Evolutionary conservation across 2,797 vertebrate genomes (phyloP).

Genomic region (Xenopus petersii): DNA sequence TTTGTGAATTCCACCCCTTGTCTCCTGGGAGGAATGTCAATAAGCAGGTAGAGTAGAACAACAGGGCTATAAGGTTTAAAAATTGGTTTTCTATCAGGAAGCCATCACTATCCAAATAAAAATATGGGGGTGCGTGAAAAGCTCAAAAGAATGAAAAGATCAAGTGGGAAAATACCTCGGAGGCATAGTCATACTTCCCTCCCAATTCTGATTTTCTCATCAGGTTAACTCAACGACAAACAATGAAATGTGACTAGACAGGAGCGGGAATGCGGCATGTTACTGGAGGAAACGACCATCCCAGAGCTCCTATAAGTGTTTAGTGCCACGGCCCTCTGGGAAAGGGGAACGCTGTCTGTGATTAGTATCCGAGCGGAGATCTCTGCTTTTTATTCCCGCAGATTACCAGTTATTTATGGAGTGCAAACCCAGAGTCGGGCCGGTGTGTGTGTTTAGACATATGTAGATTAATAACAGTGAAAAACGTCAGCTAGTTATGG

Average conservation of each 20-base stretch:
- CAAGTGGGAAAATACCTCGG: not conserved
- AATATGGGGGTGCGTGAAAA: not conserved
- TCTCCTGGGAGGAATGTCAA: too few species aligned
- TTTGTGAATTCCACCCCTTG: too few species aligned
- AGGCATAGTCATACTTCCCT: not conserved
- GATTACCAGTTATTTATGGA: conserved; percentile 44
- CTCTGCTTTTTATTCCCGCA: conserved; percentile 23
- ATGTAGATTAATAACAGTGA: conserved; percentile 48
- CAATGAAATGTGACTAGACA: conserved; percentile 35
- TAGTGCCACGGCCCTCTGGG: conserved; percentile 25
- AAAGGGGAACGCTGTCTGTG: conserved; percentile 38
- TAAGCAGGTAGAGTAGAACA: too few species aligned
- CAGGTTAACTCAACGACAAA: conserved; percentile 6
- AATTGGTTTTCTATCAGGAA: too few species aligned
- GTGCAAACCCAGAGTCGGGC: conserved; percentile 34
- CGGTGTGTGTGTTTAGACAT: conserved; percentile 24
- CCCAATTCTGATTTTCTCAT: conserved; percentile 38
- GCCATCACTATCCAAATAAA: not conserved
- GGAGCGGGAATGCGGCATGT: conserved; percentile 27
- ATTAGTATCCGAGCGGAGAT: conserved; percentile 33
- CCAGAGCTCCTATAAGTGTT: conserved; percentile 46
- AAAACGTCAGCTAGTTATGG: conserved; percentile 46
- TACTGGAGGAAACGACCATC: conserved; percentile 33
- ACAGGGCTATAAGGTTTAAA: too few species aligned
- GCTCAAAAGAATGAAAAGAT: not conserved